Base-by-base conservation (phyloP, 2,888 invertebrate species). In the Baccha elongata region DNA sequence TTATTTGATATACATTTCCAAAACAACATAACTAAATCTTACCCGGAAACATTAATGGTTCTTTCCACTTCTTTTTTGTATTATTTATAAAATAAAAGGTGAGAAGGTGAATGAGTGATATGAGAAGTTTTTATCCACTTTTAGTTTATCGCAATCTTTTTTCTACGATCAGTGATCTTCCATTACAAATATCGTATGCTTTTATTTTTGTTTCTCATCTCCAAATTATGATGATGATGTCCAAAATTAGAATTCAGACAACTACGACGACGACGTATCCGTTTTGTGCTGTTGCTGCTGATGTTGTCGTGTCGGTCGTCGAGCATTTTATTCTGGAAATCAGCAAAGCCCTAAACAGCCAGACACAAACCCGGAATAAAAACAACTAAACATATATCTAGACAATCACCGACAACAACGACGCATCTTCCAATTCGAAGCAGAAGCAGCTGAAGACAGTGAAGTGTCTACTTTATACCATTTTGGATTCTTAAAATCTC, bases 381-480 rank as follows among this genome's bases (percentile, higher is more conserved):
- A 64, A 48, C 15, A 48, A 64, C 48, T 64, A 48, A 7, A 35
- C 4, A 29, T n/a, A 23, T 5, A 11, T 40, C 10, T 40, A 40
- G 40, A 58, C 29, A 32, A 32, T 32, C 29, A 32, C 13, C 53
- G 8, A 35, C 53, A 19, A 53, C 32, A n/a, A 21, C 42, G 58
- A 29, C 42, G 29, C 60, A 80, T 67, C 69, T 64, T 74, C 42
- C 55, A 58, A 58, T 64, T 74, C 42, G 40, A 58, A 58, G 40
- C 40, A 40, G 40, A 74, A 80, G 64, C 76, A 83, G 78, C 78
- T 83, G 78, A 83, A 78, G 55, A 55, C 68, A 64, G 64, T 80
- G 80, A 74, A 74, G 80, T 80, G 74, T 80, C 80, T 80, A 64
- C 74, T 69, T 74, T 69, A 80, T 80, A 64, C 74, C 74, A 74